Evolutionary conservation across 2,888 invertebrate genomes (phyloP), one percentile per base, ranked within the genome.

Genomic region (Synanthedon andrenaeformis): DNA sequence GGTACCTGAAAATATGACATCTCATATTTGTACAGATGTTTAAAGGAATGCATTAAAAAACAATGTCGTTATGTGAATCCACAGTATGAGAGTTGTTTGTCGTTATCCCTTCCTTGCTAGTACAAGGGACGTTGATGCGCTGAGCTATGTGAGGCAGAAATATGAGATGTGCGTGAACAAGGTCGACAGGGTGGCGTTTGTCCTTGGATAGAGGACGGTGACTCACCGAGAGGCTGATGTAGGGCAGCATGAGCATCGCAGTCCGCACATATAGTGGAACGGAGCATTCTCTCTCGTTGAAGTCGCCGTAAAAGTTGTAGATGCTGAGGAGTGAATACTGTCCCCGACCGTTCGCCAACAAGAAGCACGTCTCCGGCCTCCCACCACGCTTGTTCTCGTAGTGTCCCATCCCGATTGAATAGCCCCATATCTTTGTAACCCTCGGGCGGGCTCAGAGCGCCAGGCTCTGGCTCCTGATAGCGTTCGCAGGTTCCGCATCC

Each of bases 401-500:
- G 69, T 48, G 88, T 88, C 8, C 87, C 88, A 53, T 84, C 86
- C 53, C 89, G 88, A 65, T 90, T 90, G 62, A 91, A 88, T 57
- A 90, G 76, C 62, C 94, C 93, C 89, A 93, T 90, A 72, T 96
- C 96, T 80, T 96, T 96, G 85, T 96, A 96, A 10, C 96, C 96
- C 74, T 96, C 96, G 11, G 96, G 96, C 23, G 96, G 96, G 74
- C 95, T 96, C 56, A 96, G 89, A 4, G 96, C 96, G 49, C 95
- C 94, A 58, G 93, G 91, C 74, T 94, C 94, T 56, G 92, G 91
- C 77, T 94, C 94, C 69, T 91, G 89, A 78, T 91, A 93, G 23
- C 77, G 74, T 61, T 88, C 87, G 74, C 85, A 85, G 48, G 84
- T 74, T 23, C 82, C 85, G 58, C 85, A 85, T 66, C 90, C 90